Evolutionary conservation across 2,888 invertebrate species (phyloP), one percentile per base, ranked within the genome.

Genomic region (Diadegma fenestrale): DNA sequence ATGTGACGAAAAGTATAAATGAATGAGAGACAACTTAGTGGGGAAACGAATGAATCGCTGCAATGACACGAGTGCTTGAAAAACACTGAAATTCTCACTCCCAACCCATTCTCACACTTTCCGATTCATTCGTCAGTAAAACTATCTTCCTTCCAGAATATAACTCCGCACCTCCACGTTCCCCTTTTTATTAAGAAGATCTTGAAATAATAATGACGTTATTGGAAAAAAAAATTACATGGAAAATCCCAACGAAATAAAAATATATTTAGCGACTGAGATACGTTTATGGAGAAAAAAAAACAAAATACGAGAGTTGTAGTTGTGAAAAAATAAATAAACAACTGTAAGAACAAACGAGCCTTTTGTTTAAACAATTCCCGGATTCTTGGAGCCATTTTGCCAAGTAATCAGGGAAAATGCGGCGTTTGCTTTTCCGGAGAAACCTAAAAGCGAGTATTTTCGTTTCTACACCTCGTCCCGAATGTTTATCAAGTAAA

Each of bases 141-240:
- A 80, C 51, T 48, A 72, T 66, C 77, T 84, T 72, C 80, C 71
- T 71, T 48, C 26, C 33, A 64, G 37, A 69, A 30, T 22, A 26
- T 78, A 37, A 61, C 54, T 76, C 69, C 48, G 58, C 41, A 41
- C 64, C 45, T 63, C 51, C n/a, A n/a, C 22, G 33, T 48, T 19
- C 30, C 43, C 71, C 22, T 63, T 68, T 81, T 43, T 61, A 66
- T 66, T 61, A 58, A 58, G 68, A 64, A 19, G 14, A 72, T 22
- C 41, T 8, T 41, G 19, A 17, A 33, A 12, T 30, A 63, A 33
- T 14, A 58, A 26, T 58, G 10, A 17, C 43, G 22, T 73, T 75
- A 37, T 58, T 37, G 37, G 3, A 43, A 43, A 58, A 63, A 41
- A 26, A 61, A 19, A 63, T 22, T 17, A 54, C 22, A 54, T 8